phyloP scores from a whole-genome alignment of 1,140 invertebrate genomes.

The Drosophila takahashii region DNA sequence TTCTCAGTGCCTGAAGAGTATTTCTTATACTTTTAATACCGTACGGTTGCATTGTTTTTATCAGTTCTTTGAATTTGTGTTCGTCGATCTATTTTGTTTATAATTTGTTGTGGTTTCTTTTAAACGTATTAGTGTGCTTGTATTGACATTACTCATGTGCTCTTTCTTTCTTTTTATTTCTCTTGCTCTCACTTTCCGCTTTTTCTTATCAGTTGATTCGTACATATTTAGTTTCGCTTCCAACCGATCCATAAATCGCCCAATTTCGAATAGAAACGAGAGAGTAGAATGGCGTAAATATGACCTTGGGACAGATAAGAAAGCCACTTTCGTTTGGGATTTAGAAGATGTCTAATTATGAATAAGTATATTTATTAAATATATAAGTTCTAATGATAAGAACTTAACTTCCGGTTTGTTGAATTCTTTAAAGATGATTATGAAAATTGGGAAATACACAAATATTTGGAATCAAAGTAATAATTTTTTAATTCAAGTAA shows the following conservation, averaged over 20 bases:
- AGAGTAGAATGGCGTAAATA: not conserved
- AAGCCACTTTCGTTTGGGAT: not conserved
- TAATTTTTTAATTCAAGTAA: no score
- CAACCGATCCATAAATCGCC: conserved; percentile 37
- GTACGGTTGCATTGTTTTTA: conserved; percentile 53
- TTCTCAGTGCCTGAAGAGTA: not conserved
- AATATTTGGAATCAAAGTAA: no score
- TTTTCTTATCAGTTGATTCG: conserved; percentile 60
- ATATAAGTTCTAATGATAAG: not conserved
- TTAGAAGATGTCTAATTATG: not conserved
- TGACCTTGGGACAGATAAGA: conserved; percentile 33
- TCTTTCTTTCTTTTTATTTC: conserved; percentile 27
- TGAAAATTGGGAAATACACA: no score
- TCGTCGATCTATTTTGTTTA: conserved; percentile 49
- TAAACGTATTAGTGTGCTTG: conserved; percentile 16
- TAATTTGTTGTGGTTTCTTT: conserved; percentile 33
- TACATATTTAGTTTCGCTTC: conserved; percentile 17
- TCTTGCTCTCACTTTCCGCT: conserved; percentile 24
- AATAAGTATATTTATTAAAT: no score
- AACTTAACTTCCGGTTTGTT: no score
- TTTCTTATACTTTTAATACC: conserved; percentile 1
- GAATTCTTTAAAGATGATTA: no score
- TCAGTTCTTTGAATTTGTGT: conserved; percentile 32
- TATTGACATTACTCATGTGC: conserved; percentile 17
- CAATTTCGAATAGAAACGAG: conserved; percentile 10